Percentiles rank a stretch among this genome's conserved stretches.
Conservation (phyloP, 2,888 invertebrate genomes). For the Tetragonisca angustula region DNA sequence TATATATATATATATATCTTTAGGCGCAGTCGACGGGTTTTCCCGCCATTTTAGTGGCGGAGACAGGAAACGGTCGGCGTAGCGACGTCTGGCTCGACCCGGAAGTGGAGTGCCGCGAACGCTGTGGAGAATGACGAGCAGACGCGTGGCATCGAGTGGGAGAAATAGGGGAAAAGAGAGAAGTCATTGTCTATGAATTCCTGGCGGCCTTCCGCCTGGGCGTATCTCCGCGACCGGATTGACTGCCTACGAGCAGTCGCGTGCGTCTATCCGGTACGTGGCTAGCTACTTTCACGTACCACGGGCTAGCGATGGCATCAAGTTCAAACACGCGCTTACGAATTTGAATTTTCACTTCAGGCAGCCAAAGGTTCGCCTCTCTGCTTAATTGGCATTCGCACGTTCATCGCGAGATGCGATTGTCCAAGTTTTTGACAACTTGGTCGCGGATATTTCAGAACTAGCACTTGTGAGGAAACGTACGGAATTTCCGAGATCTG, state of each 20-base stretch:
- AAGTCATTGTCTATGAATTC: conserved; percentile 79
- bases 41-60: conserved; percentile 47
- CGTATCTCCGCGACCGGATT: conserved; percentile 72
- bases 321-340: background rate
- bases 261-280: conserved; percentile 51
- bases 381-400: background rate
- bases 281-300: conserved; percentile 71
- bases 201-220: conserved; percentile 78
- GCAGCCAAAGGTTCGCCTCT: background rate
- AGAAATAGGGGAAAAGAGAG: conserved; percentile 5
- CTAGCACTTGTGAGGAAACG: no score
- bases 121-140: conserved; percentile 38
- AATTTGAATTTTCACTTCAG: background rate
- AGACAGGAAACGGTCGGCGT: conserved; percentile 51
- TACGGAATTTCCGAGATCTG: no score
- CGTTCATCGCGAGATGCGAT: background rate
- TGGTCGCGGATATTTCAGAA: no score
- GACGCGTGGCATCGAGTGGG: conserved; percentile 10
- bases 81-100: conserved; percentile 61
- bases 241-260: conserved; percentile 64
- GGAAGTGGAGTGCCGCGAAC: conserved; percentile 64
- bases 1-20: background rate
- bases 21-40: conserved; percentile 10
- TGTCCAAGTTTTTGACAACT: no score
- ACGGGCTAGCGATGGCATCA: background rate